Conservation (phyloP, 2,113 vertebrate species). For the Machaerirhynchus nigripectus region DNA sequence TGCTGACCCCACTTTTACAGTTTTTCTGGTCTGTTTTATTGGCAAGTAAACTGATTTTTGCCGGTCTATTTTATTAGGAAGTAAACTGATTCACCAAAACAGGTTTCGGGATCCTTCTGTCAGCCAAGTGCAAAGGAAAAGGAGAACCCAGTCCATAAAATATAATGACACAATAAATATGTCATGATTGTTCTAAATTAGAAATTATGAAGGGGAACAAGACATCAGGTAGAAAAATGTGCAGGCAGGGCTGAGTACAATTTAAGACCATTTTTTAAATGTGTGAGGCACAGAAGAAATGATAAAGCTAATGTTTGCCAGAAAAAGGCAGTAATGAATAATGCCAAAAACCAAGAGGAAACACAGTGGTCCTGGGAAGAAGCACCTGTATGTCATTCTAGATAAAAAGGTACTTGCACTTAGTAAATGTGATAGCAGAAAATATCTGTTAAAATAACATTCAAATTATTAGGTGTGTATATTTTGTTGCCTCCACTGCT, state of each 20-base stretch:
- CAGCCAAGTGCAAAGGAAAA: not conserved
- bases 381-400: not conserved
- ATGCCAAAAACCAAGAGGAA: not conserved
- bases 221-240: not conserved
- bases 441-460: not conserved
- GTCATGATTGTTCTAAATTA: not conserved
- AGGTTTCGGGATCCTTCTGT: not conserved
- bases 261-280: not conserved
- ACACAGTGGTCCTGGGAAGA: not conserved
- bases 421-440: not conserved
- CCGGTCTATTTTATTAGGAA: not conserved
- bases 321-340: not conserved
- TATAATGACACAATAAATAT: not conserved
- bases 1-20: not conserved
- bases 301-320: not conserved
- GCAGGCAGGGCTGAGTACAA: not conserved
- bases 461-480: not conserved
- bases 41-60: not conserved
- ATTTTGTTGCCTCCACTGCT: not conserved
- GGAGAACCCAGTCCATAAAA: not conserved
- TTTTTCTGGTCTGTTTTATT: not conserved
- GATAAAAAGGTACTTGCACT: not conserved
- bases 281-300: not conserved
- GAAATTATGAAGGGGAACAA: not conserved
- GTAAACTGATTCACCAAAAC: not conserved